Evolutionary conservation across 1,140 invertebrate species (phyloP).

Genomic region (Drosophila fuyamai): DNA sequence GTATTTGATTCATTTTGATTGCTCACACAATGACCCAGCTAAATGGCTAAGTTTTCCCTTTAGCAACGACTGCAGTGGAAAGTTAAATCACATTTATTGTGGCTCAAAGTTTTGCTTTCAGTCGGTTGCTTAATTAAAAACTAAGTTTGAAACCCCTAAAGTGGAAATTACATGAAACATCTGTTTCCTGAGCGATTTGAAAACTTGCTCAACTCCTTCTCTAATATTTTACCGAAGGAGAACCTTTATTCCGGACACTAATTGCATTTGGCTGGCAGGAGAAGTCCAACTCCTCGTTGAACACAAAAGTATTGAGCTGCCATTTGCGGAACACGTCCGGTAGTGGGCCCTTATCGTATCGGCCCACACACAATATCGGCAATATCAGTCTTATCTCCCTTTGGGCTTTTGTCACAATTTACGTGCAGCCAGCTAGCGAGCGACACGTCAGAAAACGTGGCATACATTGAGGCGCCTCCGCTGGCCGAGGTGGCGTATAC

Average conservation of each 20-base stretch:
- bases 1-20: conserved; percentile 19
- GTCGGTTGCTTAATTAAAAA: conserved; percentile 41
- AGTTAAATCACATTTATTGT: conserved; percentile 28
- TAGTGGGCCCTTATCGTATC: conserved; percentile 23
- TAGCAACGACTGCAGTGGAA: conserved; percentile 7
- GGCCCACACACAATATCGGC: conserved; percentile 36
- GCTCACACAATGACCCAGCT: conserved; percentile 10
- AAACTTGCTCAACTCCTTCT: conserved; percentile 8
- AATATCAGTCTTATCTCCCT: conserved; percentile 32
- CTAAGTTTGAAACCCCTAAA: conserved; percentile 21
- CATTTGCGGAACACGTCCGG: conserved; percentile 30
- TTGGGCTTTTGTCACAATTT: conserved; percentile 6
- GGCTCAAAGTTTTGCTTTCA: conserved; percentile 14
- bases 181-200: conserved; percentile 30
- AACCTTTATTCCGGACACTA: conserved; percentile 16
- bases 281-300: not conserved
- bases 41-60: conserved; percentile 8
- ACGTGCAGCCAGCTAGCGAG: conserved; percentile 6
- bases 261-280: conserved; percentile 24
- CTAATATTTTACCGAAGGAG: not conserved
- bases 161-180: conserved; percentile 37
- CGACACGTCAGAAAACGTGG: conserved; percentile 22
- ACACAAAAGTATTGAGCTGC: not conserved
- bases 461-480: conserved; percentile 29
- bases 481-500: conserved; percentile 29